Evolutionary conservation across 2,797 vertebrate species (phyloP).

Genomic region (Chlorospingus semifuscus): DNA sequence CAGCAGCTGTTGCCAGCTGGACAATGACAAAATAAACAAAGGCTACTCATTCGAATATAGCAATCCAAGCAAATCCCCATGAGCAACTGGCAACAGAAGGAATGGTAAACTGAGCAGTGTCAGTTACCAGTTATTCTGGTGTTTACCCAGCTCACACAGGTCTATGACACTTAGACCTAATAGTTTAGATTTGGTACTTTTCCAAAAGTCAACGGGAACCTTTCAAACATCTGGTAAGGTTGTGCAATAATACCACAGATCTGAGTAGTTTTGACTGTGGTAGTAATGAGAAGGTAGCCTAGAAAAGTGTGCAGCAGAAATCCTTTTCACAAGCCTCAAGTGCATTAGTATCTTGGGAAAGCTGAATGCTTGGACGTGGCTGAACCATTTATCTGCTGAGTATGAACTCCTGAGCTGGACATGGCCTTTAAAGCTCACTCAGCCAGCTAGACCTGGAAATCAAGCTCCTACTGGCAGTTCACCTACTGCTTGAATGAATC

Average conservation of each 20-base stretch:
- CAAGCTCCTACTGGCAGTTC: not conserved
- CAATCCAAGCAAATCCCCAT: not conserved
- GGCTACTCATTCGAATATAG: not conserved
- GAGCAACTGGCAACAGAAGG: not conserved
- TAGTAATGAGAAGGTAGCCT: not conserved
- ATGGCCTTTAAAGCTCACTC: not conserved
- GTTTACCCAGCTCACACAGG: not conserved
- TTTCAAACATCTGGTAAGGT: not conserved
- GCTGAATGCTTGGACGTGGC: not conserved
- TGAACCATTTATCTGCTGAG: not conserved
- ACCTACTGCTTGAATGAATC: slow-evolving; percentile 1
- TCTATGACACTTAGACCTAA: not conserved
- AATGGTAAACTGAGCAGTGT: not conserved
- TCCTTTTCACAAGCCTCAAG: not conserved
- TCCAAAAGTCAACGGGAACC: not conserved
- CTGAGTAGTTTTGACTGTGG: not conserved
- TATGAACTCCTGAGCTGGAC: not conserved
- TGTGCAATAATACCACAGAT: not conserved
- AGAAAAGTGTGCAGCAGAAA: not conserved
- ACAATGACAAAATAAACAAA: not conserved
- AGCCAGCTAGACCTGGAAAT: slow-evolving; percentile 14
- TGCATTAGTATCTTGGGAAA: not conserved
- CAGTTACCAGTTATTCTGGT: not conserved
- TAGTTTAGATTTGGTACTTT: not conserved
- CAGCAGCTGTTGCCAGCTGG: not conserved